These are phyloP conservation scores for Hybos culiciformis DNA, from an alignment of 2,888 invertebrate genomes.

Conservation along the genomic window DNA sequence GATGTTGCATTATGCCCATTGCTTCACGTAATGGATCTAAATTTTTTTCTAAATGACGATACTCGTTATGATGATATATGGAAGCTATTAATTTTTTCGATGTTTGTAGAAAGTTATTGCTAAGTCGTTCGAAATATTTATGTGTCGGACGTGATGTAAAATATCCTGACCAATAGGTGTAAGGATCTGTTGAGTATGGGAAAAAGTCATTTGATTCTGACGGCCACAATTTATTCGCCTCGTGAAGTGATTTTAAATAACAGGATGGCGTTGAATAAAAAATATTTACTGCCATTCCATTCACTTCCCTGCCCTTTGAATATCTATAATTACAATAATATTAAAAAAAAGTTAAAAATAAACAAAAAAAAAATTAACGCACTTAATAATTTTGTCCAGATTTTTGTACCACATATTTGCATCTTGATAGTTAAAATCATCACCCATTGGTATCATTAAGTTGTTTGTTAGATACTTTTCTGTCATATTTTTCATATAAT, in stretches of 20 bases:
- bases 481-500: conserved; percentile 40
- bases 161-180: conserved; percentile 90
- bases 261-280: conserved; percentile 80
- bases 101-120: conserved; percentile 60
- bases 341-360: background rate
- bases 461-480: conserved; percentile 50
- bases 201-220: conserved; percentile 79
- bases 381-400: conserved; percentile 78
- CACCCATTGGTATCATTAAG: conserved; percentile 83
- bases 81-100: conserved; percentile 61
- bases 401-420: conserved; percentile 68
- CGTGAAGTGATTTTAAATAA: conserved; percentile 62
- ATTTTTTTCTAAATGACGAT: conserved; percentile 39
- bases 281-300: conserved; percentile 43
- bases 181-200: conserved; percentile 74
- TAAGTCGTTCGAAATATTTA: conserved; percentile 61
- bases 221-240: conserved; percentile 52
- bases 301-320: background rate
- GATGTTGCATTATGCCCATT: conserved; percentile 67
- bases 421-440: conserved; percentile 75
- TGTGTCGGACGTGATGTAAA: conserved; percentile 70
- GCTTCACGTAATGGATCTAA: conserved; percentile 53
- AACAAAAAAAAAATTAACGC: conserved; percentile 33
- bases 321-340: background rate
- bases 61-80: conserved; percentile 42